Percentiles rank a stretch among this genome's conserved stretches.
phyloP scores from a whole-genome alignment of 2,888 invertebrate species.

The Pyralis farinalis region DNA sequence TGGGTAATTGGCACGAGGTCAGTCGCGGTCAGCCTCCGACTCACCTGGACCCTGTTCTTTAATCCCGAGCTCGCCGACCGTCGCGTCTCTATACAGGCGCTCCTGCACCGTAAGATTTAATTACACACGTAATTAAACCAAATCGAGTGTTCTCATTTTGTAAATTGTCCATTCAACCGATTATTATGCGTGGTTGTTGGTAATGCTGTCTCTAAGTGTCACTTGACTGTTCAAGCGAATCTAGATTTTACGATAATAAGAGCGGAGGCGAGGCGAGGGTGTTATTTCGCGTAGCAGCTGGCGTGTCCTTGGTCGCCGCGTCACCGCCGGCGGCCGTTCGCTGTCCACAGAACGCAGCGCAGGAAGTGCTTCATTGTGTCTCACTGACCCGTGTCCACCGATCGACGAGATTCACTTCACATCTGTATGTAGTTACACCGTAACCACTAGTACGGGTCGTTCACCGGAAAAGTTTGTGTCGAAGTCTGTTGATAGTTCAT shows the following conservation, averaged over 20 bases:
- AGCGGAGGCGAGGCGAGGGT: conserved; percentile 3
- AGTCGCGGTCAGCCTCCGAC: conserved; percentile 43
- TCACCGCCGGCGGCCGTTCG: conserved; percentile 17
- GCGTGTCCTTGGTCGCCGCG: conserved; percentile 56
- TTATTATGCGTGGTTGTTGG: conserved; percentile 1
- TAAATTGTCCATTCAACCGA: conserved; percentile 6
- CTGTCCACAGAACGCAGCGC: conserved; percentile 36
- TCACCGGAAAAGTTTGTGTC: conserved; percentile 1
- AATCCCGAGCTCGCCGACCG: conserved; percentile 23
- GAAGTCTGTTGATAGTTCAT: background rate
- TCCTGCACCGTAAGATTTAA: conserved; percentile 44
- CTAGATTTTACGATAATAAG: conserved; percentile 5
- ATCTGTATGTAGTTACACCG: conserved; percentile 5
- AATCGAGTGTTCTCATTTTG: conserved; percentile 32
- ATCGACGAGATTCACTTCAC: conserved; percentile 19
- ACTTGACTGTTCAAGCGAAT: background rate
- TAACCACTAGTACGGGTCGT: conserved; percentile 5
- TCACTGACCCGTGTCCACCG: conserved; percentile 61
- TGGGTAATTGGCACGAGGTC: conserved; percentile 70
- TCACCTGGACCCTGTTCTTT: conserved; percentile 40
- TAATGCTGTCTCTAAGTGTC: background rate
- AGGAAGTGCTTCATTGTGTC: conserved; percentile 71
- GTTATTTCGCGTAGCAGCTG: conserved; percentile 49
- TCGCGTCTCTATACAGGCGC: conserved; percentile 26
- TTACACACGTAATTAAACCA: conserved; percentile 50